Evolutionary conservation across 2,113 vertebrate genomes (phyloP), one percentile per base, ranked within the genome.

Genomic region (Cryptoleucopteryx plumbea): DNA sequence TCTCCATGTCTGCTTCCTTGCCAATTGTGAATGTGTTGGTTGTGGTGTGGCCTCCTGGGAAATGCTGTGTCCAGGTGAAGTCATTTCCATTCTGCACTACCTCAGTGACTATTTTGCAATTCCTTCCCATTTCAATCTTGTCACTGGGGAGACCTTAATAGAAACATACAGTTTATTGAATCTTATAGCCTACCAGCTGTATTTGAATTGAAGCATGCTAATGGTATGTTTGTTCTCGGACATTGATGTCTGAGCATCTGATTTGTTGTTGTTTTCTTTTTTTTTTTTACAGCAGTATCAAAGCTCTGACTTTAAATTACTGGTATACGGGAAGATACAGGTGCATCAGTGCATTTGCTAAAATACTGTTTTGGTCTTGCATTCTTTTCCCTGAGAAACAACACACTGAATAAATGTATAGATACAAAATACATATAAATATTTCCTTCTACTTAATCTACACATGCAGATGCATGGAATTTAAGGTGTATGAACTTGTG

Each of bases 1-100:
- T 99, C 93, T 99, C 98, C 98, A 99, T 99, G 34, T 99, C 98
- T 1, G 98, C 88, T 83, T 99, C 99, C 92, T 98, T 98, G 96
- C 97, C 98, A 7, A 99, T 63, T 36, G 97, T 97, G 97, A 99
- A 99, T 31, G 88, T 98, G 97, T 99, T 99, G 97, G 95, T 98
- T 18, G 99, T 97, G 68, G 86, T 98, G 61, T 96, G 98, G 38
- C 98, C 98, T 6, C 97, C 93, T 1, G 99, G 98, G 93, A 99
- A 99, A 63, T 98, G 59, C 93, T 99, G 99, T 4, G 98, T 98
- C 99, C 99, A 99, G 62, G 94, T 94, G 96, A 99, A 99, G 82
- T 98, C 96, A 26, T 99, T 95, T 23, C 99, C 99, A 0, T 98
- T 98, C 98, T 99, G 99, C 43, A 98, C 94, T 82, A 99, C 98